These are phyloP conservation scores for Lasioglossum vierecki DNA, from an alignment of 2,888 invertebrate species.

Conservation along the genomic window DNA sequence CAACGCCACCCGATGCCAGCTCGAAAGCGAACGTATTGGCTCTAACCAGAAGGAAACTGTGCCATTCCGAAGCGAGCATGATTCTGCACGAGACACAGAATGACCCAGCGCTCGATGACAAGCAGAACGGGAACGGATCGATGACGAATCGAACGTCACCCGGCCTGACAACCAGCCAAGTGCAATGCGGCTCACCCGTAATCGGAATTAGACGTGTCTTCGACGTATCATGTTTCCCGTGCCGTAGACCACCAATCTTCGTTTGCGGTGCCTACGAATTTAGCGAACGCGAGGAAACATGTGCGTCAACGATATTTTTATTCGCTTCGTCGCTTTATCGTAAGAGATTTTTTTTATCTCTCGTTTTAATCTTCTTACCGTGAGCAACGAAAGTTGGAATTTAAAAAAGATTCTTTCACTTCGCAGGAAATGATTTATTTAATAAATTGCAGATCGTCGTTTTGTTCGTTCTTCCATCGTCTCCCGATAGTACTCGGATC, in stretches of 20 bases:
- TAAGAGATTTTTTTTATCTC: not conserved
- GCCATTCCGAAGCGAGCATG: not conserved
- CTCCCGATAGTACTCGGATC: not conserved
- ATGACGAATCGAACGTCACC: constrained; percentile 10
- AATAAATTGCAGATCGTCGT: not conserved
- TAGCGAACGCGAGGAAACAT: not conserved
- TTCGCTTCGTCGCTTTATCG: no score
- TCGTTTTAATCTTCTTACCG: not conserved
- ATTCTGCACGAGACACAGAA: not conserved
- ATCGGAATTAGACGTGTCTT: not conserved
- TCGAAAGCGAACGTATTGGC: constrained; percentile 11
- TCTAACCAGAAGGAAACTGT: not conserved
- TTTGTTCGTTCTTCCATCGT: not conserved
- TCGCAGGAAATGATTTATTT: not conserved
- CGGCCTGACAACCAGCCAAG: not conserved
- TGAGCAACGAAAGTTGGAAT: not conserved
- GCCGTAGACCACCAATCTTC: not conserved
- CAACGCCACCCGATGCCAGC: not conserved
- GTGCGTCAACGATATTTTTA: not conserved
- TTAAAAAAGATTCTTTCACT: not conserved
- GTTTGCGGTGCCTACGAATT: not conserved
- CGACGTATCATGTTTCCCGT: not conserved
- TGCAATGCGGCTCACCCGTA: not conserved
- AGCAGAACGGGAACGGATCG: not conserved
- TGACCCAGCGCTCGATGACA: constrained; percentile 3